Percentiles rank a stretch among this genome's conserved stretches.
phyloP scores from a whole-genome alignment of 2,888 invertebrate genomes.

The Germaria angustata region DNA sequence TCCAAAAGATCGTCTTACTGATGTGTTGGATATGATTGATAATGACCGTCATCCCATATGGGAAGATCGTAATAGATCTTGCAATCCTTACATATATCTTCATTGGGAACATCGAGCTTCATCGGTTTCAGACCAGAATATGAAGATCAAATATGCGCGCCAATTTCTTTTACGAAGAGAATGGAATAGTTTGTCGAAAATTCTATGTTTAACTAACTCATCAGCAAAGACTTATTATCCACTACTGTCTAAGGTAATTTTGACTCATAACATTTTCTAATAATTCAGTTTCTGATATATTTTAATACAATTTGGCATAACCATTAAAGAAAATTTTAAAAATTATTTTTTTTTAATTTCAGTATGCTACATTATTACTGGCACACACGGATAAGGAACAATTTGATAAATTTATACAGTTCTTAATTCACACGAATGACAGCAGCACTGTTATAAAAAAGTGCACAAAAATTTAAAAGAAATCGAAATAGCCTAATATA shows the following conservation, averaged over 20 bases:
- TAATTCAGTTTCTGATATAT: too few species aligned
- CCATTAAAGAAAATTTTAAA: too few species aligned
- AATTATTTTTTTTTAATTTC: conserved; percentile 44
- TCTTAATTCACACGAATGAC: conserved; percentile 23
- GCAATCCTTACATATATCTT: conserved; percentile 62
- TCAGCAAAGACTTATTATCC: conserved; percentile 57
- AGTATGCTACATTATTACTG: conserved; percentile 67
- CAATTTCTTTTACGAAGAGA: conserved; percentile 70
- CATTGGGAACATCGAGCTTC: neutral
- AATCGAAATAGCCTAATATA: neutral
- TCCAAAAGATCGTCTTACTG: conserved; percentile 67
- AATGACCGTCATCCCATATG: conserved; percentile 69
- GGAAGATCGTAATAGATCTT: conserved; percentile 70
- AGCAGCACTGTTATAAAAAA: conserved; percentile 44
- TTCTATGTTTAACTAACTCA: conserved; percentile 64
- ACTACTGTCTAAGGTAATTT: conserved; percentile 69
- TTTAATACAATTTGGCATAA: too few species aligned
- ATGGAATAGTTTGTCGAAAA: conserved; percentile 69
- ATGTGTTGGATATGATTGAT: conserved; percentile 67
- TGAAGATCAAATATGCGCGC: conserved; percentile 69
- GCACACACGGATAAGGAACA: conserved; percentile 61
- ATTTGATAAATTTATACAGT: conserved; percentile 56
- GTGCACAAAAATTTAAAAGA: conserved; percentile 49
- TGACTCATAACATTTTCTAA: too few species aligned
- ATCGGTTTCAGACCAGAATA: conserved; percentile 29